Base-by-base conservation (phyloP, 2,113 vertebrate genomes). In the Eleginops maclovinus region DNA sequence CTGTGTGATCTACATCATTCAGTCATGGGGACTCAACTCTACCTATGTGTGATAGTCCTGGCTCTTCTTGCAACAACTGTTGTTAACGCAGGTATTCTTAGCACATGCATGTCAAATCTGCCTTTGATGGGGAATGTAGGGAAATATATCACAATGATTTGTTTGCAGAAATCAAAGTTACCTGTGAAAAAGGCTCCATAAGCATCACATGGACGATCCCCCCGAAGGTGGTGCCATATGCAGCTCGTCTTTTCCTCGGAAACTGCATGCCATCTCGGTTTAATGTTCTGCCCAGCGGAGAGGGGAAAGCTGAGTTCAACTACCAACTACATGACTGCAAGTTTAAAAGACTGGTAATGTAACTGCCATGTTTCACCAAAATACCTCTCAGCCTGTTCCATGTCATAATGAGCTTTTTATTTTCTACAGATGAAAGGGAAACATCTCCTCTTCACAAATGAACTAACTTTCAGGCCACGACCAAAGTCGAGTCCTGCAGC, bases 191-290 rank as follows among this genome's bases (percentile, higher is more conserved):
- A 36, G 43, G 81, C 31, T 81, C 73, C 0, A 70, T 95, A 0
- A 68, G 1, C 0, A 63, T 94, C 47, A 88, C 9, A 44, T 95
- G 93, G 94, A 90, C 10, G 60, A 76, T 94, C 14, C 12, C 0
- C 1, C 7, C 72, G 0, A 73, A 78, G 9, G 1, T 91, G 68
- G 73, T 82, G 36, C 82, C 76, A 0, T 4, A 84, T 9, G 90
- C 90, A 0, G 15, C 73, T n/a, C 90, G 91, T 2, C 69, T 94
- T 5, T 90, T 95, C 61, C 92, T 95, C 0, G 95, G 95, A 6
- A 93, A 13, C 65, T 95, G 93, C 60, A 76, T 79, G 63, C 58
- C 90, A 0, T 89, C 89, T 0, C 3, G 17, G 2, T 79, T 92
- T 4, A 43, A 43, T 0, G 19, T 55, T 11, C 17, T 83, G 2